Evolutionary conservation across 2,113 vertebrate genomes (phyloP), one percentile per base, ranked within the genome.

Genomic region (Catharus fuscescens): DNA sequence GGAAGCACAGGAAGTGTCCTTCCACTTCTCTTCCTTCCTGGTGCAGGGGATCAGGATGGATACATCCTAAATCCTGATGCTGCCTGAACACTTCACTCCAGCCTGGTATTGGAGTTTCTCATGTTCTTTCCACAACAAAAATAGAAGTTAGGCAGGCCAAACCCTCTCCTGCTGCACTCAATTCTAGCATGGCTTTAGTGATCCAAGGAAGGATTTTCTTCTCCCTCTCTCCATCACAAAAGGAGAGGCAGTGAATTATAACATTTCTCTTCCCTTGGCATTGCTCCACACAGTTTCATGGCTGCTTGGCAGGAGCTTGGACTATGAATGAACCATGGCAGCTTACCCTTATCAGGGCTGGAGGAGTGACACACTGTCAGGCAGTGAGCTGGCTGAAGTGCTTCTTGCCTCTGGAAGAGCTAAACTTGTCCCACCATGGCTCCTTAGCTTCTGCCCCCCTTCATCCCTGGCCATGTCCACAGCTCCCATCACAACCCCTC

Each of bases 301-400:
- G 53, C 90, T 86, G 79, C 92, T 92, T 94, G 90, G 57, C 93
- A 82, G 62, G 81, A 94, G 38, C 60, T 52, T 2, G 38, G 65
- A 88, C 34, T 57, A 29, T 34, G 81, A 79, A 14, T 0, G 1
- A 86, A 60, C 59, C 47, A 20, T 6, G 3, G 44, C 90, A 88
- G 65, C 69, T 91, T 59, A 42, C 31, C 84, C 54, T 40, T 71
- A n/a, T 83, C 86, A 50, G 82, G 70, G n/a, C 80, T 84, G 74
- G 31, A 85, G 74, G 6, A 79, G 12, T 69, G 50, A 34, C 79
- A 80, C 28, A 2, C 48, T 82, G 34, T 56, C 66, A 70, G 0
- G 2, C 76, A 56, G 34, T 7, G 72, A 86, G 34, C 86, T 25
- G 1, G 4, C 52, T 62, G 74, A 36, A 38, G 66, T 62, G 62